phyloP scores from a whole-genome alignment of 2,888 invertebrate species.

The Nomada ferruginata region DNA sequence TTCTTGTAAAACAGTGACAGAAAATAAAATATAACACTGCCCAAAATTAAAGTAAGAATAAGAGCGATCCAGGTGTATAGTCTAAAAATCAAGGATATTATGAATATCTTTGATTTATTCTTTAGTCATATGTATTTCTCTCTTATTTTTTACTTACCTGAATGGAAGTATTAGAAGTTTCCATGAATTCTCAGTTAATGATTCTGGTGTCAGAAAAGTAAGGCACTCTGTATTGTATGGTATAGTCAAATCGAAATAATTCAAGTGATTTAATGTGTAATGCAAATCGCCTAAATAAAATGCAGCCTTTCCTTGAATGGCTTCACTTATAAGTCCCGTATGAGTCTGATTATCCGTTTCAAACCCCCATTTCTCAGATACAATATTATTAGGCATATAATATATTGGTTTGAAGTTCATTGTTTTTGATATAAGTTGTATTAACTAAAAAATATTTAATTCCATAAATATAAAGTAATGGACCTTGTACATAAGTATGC shows the following conservation, averaged over 20 bases:
- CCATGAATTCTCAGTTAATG: slow-evolving; percentile 93
- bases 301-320: slow-evolving; percentile 88
- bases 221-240: slow-evolving; percentile 94
- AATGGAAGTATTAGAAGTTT: slow-evolving; percentile 92
- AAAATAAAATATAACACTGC: slow-evolving; percentile 84
- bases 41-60: slow-evolving; percentile 88
- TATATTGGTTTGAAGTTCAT: slow-evolving; percentile 90
- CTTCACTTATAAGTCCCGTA: slow-evolving; percentile 91
- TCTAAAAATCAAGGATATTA: slow-evolving; percentile 82
- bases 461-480: not conserved
- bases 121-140: not conserved
- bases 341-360: slow-evolving; percentile 88
- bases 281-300: slow-evolving; percentile 92
- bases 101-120: not conserved
- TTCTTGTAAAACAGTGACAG: slow-evolving; percentile 61
- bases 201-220: slow-evolving; percentile 93
- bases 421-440: slow-evolving; percentile 87
- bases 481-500: not conserved
- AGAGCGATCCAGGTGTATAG: slow-evolving; percentile 91
- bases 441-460: slow-evolving; percentile 85
- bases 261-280: slow-evolving; percentile 89
- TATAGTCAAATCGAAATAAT: slow-evolving; percentile 89
- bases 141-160: slow-evolving; percentile 84
- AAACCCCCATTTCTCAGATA: slow-evolving; percentile 89
- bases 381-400: slow-evolving; percentile 88